Base-by-base conservation (phyloP, 2,888 invertebrate genomes). In the Noctua comes region DNA sequence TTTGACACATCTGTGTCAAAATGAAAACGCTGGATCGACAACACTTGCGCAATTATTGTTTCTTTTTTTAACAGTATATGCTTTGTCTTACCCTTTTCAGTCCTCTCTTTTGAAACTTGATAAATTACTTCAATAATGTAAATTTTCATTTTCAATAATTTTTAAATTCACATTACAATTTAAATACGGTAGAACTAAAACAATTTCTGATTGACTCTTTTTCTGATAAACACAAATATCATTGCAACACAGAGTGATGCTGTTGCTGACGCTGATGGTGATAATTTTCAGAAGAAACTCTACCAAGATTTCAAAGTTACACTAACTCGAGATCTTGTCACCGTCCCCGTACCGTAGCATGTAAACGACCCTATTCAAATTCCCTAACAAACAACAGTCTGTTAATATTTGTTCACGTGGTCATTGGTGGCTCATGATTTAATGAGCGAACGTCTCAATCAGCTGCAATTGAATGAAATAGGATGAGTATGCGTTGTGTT, bases 391-490 rank as follows among this genome's bases (percentile, higher is more conserved):
- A 88, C 84, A 87, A 13, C 46, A 27, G 6, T 43, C 69, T 54
- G 62, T 73, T 73, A 83, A 84, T 86, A 86, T 90, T 89, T 84
- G 76, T 77, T 80, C 88, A 93, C 86, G 85, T 93, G 93, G 89
- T 83, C 81, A 73, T 71, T 78, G 70, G 73, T 66, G 68, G 82
- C 80, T 83, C 76, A 82, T 86, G 76, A 84, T 82, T 85, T 89
- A 86, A 86, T 86, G 80, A 68, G 54, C 27, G 36, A 82, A 86
- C 76, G 82, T 88, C 88, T 89, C 86, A 88, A 91, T 91, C 87
- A 90, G 85, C 73, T 79, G 77, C 84, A 80, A 82, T 84, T 80
- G 83, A 83, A 69, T 77, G 66, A 48, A 48, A 68, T 77, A 82
- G 73, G 78, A 88, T 86, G 86, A 87, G 79, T 77, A 82, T 85